Conservation (phyloP, 2,113 vertebrate species). For the Egretta garzetta region DNA sequence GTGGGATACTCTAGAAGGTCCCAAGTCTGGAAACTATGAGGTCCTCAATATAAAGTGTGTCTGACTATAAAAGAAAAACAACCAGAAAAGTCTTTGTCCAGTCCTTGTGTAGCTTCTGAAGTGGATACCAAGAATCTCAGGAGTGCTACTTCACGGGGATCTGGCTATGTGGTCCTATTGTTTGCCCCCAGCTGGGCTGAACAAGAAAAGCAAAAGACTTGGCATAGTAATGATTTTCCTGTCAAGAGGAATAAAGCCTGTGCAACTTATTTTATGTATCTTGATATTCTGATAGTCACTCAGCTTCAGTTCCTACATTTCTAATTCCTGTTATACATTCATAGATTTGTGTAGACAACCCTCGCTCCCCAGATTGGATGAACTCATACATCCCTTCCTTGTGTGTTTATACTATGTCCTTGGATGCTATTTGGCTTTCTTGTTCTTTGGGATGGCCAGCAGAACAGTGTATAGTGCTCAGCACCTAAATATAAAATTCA, state of each 20-base stretch:
- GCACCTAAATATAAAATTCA: background rate
- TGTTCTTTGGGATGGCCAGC: background rate
- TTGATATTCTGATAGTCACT: background rate
- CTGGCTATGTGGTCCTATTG: background rate
- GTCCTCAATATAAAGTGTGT: background rate
- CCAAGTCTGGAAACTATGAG: background rate
- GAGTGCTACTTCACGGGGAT: background rate
- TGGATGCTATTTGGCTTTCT: background rate
- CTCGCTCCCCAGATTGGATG: background rate
- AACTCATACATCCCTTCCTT: background rate
- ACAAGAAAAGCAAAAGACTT: background rate
- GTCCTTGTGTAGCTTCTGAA: background rate
- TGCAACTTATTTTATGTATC: background rate
- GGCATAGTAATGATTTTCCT: background rate
- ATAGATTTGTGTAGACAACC: background rate
- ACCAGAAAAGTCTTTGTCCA: background rate
- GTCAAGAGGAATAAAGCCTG: background rate
- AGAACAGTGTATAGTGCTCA: background rate
- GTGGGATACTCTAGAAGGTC: accelerated
- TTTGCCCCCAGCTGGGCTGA: background rate
- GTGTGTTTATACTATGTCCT: background rate
- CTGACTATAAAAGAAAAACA: background rate
- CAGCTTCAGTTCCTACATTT: background rate
- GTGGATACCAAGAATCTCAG: background rate
- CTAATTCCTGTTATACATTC: background rate